phyloP scores from a whole-genome alignment of 2,797 vertebrate species.

The Avahi laniger region DNA sequence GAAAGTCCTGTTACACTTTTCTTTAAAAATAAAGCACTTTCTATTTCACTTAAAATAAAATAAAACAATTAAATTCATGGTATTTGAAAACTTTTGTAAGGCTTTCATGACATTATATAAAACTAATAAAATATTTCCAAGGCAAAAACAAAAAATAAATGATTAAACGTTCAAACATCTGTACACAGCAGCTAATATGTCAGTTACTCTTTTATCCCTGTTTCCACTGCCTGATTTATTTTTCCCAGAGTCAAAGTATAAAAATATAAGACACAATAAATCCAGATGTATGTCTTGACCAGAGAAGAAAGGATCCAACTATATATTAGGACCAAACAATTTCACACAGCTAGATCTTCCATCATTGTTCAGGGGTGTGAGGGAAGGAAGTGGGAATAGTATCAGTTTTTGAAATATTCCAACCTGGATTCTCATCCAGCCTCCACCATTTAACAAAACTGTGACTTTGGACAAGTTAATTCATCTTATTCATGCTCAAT shows the following conservation, averaged over 20 bases:
- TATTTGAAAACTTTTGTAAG: neutral
- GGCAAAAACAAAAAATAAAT: neutral
- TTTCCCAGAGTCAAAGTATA: neutral
- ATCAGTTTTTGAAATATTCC: neutral
- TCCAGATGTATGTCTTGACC: neutral
- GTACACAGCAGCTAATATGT: neutral
- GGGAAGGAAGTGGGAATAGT: neutral
- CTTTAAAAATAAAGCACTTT: conserved; percentile 33
- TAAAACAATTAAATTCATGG: neutral
- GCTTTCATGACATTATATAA: neutral
- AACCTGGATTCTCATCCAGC: neutral
- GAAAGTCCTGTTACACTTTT: neutral
- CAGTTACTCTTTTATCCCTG: neutral
- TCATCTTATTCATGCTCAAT: neutral
- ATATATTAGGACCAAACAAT: neutral
- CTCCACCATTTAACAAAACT: neutral
- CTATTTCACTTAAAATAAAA: neutral
- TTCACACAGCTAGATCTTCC: neutral
- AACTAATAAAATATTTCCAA: neutral
- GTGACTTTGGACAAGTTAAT: neutral
- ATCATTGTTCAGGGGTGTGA: neutral
- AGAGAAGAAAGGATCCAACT: conserved; percentile 12
- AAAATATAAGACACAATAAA: conserved; percentile 32
- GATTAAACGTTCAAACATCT: neutral
- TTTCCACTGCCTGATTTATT: conserved; percentile 13